These are phyloP conservation scores for Oikopleura albicans DNA, from an alignment of 23 tunicate genomes.

Conservation along the genomic window DNA sequence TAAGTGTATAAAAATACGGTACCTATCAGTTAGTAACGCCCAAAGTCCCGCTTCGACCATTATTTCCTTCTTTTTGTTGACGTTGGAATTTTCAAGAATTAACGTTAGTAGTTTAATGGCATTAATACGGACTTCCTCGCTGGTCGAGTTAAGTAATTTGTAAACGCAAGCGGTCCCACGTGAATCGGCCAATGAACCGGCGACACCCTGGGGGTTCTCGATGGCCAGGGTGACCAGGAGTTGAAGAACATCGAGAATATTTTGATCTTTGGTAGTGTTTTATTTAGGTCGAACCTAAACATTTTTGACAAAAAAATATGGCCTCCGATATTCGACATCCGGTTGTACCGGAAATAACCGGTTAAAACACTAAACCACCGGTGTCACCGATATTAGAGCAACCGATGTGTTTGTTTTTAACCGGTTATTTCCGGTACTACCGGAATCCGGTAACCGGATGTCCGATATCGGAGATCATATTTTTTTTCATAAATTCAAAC, in stretches of 20 bases:
- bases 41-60: constrained; percentile 1
- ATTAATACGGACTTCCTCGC: constrained; percentile 42
- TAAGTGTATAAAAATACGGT: too few relatives aligned
- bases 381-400: too few relatives aligned
- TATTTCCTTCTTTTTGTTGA: not conserved
- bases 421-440: too few relatives aligned
- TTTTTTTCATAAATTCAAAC: too few relatives aligned
- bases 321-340: not conserved
- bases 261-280: constrained; percentile 64
- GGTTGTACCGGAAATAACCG: not conserved
- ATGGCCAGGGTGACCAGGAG: constrained; percentile 64
- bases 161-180: constrained; percentile 62
- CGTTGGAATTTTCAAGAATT: constrained; percentile 34
- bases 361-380: too few relatives aligned
- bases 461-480: too few relatives aligned
- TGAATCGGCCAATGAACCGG: constrained; percentile 48
- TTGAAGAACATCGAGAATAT: constrained; percentile 70
- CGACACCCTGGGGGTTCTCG: constrained; percentile 60
- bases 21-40: not conserved
- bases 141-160: constrained; percentile 55
- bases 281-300: not conserved
- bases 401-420: too few relatives aligned
- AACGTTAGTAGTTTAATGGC: constrained; percentile 60
- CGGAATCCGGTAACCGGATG: too few relatives aligned
- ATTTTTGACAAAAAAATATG: not conserved